Evolutionary conservation across 2,797 vertebrate species (phyloP).

Genomic region (Sebastes wilsoni): DNA sequence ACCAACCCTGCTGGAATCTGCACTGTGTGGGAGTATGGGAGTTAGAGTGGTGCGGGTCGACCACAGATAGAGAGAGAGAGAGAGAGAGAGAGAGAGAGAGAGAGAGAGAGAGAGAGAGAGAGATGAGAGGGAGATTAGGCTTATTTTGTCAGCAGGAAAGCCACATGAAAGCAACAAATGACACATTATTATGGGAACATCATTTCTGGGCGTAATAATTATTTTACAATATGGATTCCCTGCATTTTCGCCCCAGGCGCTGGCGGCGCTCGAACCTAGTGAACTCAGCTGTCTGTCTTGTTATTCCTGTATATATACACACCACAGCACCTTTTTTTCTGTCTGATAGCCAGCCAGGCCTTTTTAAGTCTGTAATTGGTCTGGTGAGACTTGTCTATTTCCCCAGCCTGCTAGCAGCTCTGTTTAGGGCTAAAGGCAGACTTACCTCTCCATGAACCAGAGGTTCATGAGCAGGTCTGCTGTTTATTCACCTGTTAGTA

Average conservation of each 20-base stretch:
- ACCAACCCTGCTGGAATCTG: slow-evolving; percentile 81
- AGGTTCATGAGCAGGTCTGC: slow-evolving; percentile 1
- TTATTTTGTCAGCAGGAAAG: slow-evolving; percentile 81
- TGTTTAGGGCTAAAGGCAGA: slow-evolving; percentile 50
- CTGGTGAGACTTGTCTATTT: slow-evolving; percentile 68
- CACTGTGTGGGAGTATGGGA: slow-evolving; percentile 74
- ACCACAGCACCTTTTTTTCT: slow-evolving; percentile 43
- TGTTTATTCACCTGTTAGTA: slow-evolving; percentile 36
- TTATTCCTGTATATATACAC: slow-evolving; percentile 60
- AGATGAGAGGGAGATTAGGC: slow-evolving; percentile 77
- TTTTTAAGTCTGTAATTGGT: slow-evolving; percentile 73
- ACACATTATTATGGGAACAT: slow-evolving; percentile 83
- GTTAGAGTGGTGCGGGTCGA: slow-evolving; percentile 49
- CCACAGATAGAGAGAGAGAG: slow-evolving; percentile 62
- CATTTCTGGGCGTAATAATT: slow-evolving; percentile 79
- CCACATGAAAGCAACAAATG: slow-evolving; percentile 84
- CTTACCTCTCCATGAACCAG: slow-evolving; percentile 52
- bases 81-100: slow-evolving; percentile 64
- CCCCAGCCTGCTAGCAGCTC: slow-evolving; percentile 55
- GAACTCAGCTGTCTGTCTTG: slow-evolving; percentile 60
- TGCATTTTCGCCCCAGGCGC: slow-evolving; percentile 63
- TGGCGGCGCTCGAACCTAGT: slow-evolving; percentile 49
- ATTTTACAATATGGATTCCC: slow-evolving; percentile 76
- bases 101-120: slow-evolving; percentile 33
- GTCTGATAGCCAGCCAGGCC: slow-evolving; percentile 66